Evolutionary conservation across 2,888 invertebrate genomes (phyloP).

Genomic region (Sarcophaga caerulescens): DNA sequence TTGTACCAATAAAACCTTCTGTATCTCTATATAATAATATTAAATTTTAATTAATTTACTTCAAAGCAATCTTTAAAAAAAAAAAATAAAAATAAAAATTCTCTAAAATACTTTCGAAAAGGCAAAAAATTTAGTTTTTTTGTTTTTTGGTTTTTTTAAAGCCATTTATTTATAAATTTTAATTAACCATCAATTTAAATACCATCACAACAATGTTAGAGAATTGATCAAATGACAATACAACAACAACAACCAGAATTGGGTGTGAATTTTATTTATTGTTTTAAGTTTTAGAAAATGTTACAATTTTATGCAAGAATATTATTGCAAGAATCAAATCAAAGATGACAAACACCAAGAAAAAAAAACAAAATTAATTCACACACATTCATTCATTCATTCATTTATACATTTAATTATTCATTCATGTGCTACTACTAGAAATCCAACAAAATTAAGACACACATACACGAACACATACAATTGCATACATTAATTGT

Average conservation of each 20-base stretch:
- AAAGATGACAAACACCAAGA: neutral
- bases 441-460: constrained; percentile 55
- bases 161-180: constrained; percentile 28
- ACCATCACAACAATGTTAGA: constrained; percentile 2
- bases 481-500: constrained; percentile 19
- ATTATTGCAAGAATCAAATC: constrained; percentile 32
- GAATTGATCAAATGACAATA: constrained; percentile 48
- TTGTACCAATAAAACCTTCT: no score
- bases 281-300: constrained; percentile 40
- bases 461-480: constrained; percentile 19
- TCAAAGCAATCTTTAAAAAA: neutral
- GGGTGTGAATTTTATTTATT: constrained; percentile 65
- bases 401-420: neutral
- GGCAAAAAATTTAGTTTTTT: neutral
- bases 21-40: no score
- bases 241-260: neutral
- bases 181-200: constrained; percentile 49
- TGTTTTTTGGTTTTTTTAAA: neutral
- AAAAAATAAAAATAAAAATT: neutral
- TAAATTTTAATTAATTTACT: no score
- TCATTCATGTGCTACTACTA: constrained; percentile 40
- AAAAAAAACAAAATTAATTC: constrained; percentile 5
- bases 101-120: neutral
- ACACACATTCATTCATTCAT: constrained; percentile 42
- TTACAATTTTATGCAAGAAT: constrained; percentile 54